Evolutionary conservation across 1,140 invertebrate genomes (phyloP), one percentile per base, ranked within the genome.

Genomic region (Heliconius hermathena): DNA sequence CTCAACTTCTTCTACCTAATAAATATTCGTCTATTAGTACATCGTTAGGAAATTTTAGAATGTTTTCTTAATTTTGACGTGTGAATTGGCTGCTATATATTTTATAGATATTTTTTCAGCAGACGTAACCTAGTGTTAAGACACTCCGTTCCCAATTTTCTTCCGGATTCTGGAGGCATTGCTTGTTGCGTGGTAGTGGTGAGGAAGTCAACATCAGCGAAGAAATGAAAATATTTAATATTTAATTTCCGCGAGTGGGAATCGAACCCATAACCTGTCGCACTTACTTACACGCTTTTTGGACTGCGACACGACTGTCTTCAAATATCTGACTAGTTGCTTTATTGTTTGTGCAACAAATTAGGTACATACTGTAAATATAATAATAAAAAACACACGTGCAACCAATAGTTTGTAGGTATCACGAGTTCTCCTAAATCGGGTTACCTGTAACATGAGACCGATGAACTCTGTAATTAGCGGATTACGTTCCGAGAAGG

Each of bases 381-480:
- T 52, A 52, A 52, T 52, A 49, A 77, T 49, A 72, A 77, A 72
- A 38, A 72, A 72, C 26, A 74, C 54, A 74, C 72, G 76, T 74
- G 76, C 74, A 73, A 73, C 52, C 38, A 26, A 77, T 77, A 81
- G 75, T 60, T 80, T 41, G 79, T 82, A 82, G 77, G 81, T 77
- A 79, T 77, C 49, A 54, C 77, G 77, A 73, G 74, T 46, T 73
- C 73, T 74, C 71, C 81, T 83, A 84, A 84, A 85, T 84, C 83
- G 74, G 81, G 79, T 83, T 66, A 54, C 54, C 16, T 79, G 86
- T 86, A 83, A 87, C 81, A 81, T 71, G 86, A 89, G 86, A 89
- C 85, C 85, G 84, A 85, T 86, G 87, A 88, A 89, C 88, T 86
- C 80, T 46, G 79, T 89, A 88, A 90, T 91, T 88, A 89, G 84